Evolutionary conservation across 2,888 invertebrate genomes (phyloP).

Genomic region (Andrena trimmerana): DNA sequence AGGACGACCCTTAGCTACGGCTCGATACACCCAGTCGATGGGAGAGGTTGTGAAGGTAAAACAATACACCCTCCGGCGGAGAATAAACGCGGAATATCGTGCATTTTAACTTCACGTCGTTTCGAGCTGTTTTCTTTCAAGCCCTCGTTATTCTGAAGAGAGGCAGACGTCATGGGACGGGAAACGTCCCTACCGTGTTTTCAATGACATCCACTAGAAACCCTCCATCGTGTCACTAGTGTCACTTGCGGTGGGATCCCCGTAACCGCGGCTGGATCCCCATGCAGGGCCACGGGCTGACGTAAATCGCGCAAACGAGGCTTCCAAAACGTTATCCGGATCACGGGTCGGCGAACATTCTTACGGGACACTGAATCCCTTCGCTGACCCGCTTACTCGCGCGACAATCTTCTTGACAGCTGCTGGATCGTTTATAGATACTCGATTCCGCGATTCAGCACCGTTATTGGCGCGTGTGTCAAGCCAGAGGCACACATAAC

Average conservation of each 20-base stretch:
- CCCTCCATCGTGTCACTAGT: conserved; percentile 61
- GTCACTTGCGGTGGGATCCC: conserved; percentile 57
- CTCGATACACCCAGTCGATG: neutral
- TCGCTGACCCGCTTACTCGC: neutral
- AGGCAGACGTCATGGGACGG: neutral
- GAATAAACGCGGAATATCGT: neutral
- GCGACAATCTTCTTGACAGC: neutral
- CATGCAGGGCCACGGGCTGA: neutral
- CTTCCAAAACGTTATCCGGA: neutral
- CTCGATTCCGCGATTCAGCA: neutral
- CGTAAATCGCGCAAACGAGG: conserved; percentile 17
- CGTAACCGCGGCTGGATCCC: conserved; percentile 19
- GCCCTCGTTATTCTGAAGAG: neutral
- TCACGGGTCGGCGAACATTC: conserved; percentile 10
- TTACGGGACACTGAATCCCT: neutral
- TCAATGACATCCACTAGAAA: conserved; percentile 60
- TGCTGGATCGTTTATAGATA: neutral
- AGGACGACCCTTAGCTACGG: neutral
- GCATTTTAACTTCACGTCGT: neutral
- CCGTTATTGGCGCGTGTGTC: neutral
- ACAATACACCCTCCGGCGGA: neutral
- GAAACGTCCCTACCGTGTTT: conserved; percentile 49
- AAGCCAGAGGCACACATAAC: neutral
- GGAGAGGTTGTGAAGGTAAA: neutral
- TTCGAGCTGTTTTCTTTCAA: conserved; percentile 4